Percentiles rank a stretch among this genome's conserved stretches.
Evolutionary conservation across 2,888 invertebrate genomes (phyloP).

Genomic region (Gasteruption jaculator): DNA sequence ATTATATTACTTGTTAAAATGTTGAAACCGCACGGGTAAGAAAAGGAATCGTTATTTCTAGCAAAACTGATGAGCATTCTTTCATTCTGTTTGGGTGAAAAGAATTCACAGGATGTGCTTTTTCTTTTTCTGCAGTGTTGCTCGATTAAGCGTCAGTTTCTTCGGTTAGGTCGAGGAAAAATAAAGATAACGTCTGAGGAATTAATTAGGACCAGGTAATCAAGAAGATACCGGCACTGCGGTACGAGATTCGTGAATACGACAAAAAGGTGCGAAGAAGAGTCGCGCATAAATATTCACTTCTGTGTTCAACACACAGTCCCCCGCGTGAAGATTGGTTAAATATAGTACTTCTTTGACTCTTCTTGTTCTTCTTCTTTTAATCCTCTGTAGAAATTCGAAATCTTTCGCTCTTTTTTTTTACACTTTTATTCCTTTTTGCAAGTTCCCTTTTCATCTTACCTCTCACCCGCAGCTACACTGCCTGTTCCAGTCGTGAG

Average conservation of each 20-base stretch:
- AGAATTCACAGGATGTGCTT: no score
- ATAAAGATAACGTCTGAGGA: conserved; percentile 45
- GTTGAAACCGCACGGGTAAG: no score
- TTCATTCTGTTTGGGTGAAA: no score
- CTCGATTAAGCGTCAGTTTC: background rate
- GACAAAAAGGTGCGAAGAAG: conserved; percentile 43
- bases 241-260: conserved; percentile 25
- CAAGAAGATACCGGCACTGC: conserved; percentile 47
- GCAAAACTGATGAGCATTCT: no score
- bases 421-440: conserved; percentile 23
- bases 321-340: conserved; percentile 40
- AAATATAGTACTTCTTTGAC: conserved; percentile 25
- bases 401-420: conserved; percentile 31
- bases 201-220: conserved; percentile 49
- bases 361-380: no score
- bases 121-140: conserved; percentile 4
- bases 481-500: conserved; percentile 29
- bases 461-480: conserved; percentile 13
- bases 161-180: no score
- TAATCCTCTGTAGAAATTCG: conserved; percentile 42
- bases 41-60: no score
- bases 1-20: no score
- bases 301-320: conserved; percentile 43
- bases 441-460: conserved; percentile 18
- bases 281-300: conserved; percentile 45